Conservation (phyloP, 2,113 vertebrate genomes). For the Geococcyx californianus region DNA sequence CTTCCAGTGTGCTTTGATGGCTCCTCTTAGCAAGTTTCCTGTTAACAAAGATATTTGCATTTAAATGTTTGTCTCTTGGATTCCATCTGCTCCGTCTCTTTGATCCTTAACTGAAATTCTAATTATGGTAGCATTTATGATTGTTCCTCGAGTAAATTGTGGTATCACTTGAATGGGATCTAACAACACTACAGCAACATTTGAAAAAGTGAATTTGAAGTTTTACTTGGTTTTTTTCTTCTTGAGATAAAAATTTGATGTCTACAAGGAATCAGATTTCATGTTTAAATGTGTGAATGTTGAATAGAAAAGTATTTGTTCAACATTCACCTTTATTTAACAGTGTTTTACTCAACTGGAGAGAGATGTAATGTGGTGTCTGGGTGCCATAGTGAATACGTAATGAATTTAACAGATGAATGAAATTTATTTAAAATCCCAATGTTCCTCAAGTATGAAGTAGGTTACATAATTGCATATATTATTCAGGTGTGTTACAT, state of each 20-base stretch:
- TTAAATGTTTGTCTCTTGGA: conserved; percentile 28
- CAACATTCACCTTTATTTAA: neutral
- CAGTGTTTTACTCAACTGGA: neutral
- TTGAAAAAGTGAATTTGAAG: neutral
- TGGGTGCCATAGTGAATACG: neutral
- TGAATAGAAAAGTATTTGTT: neutral
- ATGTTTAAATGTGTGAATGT: neutral
- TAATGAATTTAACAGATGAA: neutral
- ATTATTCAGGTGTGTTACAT: neutral
- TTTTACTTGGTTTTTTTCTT: neutral
- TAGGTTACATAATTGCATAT: neutral
- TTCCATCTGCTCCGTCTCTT: conserved; percentile 20
- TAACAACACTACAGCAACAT: neutral
- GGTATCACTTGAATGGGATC: neutral
- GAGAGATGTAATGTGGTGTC: neutral
- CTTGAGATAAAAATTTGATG: neutral
- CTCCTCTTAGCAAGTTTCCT: conserved; percentile 2
- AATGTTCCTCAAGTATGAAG: neutral
- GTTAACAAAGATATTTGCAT: conserved; percentile 35
- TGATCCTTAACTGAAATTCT: conserved; percentile 29
- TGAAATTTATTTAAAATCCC: neutral
- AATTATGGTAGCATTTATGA: conserved; percentile 10
- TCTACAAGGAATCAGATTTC: neutral
- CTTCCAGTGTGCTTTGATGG: neutral
- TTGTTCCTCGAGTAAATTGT: neutral